phyloP scores from a whole-genome alignment of 1,140 invertebrate genomes.

The Sitobion miscanthi region DNA sequence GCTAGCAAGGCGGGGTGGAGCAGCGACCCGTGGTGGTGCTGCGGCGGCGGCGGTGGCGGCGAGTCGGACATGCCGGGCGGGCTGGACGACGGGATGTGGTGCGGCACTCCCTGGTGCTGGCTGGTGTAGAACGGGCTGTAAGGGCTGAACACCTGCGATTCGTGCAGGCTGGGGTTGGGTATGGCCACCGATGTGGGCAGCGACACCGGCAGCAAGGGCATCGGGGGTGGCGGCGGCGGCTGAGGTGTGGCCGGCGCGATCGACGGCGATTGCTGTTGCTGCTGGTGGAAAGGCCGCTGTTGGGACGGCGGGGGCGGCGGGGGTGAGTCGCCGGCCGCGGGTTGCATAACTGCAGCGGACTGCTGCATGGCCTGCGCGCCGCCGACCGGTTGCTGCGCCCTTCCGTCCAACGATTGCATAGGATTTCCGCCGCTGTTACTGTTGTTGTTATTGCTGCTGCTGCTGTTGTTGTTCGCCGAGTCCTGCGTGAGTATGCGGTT shows the following conservation, averaged over 20 bases:
- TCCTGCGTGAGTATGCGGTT: constrained; percentile 84
- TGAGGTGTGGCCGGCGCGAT: constrained; percentile 65
- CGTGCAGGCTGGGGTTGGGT: constrained; percentile 92
- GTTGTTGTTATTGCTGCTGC: constrained; percentile 63
- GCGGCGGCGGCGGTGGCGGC: constrained; percentile 61
- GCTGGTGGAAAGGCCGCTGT: constrained; percentile 79
- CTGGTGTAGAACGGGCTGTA: constrained; percentile 84
- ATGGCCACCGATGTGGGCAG: constrained; percentile 93
- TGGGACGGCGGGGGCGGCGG: constrained; percentile 79
- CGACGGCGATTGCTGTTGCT: constrained; percentile 61
- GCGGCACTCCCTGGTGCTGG: constrained; percentile 63
- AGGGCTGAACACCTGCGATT: constrained; percentile 91
- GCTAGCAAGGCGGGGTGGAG: constrained; percentile 76
- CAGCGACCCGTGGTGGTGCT: constrained; percentile 63
- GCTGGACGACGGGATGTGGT: constrained; percentile 60
- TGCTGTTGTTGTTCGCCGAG: constrained; percentile 71
- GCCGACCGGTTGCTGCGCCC: constrained; percentile 58
- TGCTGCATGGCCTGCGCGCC: constrained; percentile 58
- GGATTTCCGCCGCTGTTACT: constrained; percentile 58
- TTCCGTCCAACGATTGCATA: constrained; percentile 42
- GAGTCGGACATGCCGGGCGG: constrained; percentile 59
- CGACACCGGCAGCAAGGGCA: constrained; percentile 84
- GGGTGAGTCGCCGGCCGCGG: constrained; percentile 67
- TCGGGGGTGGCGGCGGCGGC: constrained; percentile 77
- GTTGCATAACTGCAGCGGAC: constrained; percentile 59